phyloP scores from a whole-genome alignment of 2,113 vertebrate species.

The Mirounga angustirostris region DNA sequence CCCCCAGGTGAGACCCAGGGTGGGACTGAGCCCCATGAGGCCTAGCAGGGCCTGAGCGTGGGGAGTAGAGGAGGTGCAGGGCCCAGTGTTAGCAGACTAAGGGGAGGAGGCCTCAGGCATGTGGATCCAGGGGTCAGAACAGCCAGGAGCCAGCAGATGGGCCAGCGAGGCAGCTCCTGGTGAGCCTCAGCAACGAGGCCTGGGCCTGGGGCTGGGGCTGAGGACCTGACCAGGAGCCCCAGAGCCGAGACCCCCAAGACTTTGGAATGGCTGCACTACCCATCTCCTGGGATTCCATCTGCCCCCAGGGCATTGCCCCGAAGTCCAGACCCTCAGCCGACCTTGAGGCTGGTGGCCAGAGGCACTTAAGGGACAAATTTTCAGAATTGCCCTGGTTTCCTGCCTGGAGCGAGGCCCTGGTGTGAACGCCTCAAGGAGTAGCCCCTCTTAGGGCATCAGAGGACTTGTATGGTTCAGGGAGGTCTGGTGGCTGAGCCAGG shows the following conservation, averaged over 20 bases:
- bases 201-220: neutral
- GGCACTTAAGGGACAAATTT: neutral
- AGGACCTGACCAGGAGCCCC: neutral
- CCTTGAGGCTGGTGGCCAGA: neutral
- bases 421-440: too few relatives aligned
- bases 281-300: neutral
- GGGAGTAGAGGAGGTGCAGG: rapidly evolving
- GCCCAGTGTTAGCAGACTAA: neutral
- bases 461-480: neutral
- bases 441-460: rapidly evolving
- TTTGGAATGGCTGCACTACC: neutral
- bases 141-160: neutral
- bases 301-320: neutral
- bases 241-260: neutral
- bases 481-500: neutral
- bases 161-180: too few relatives aligned
- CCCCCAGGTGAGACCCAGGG: neutral
- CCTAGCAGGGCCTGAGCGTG: rapidly evolving
- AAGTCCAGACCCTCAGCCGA: neutral
- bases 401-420: neutral
- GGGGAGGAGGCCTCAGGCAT: neutral
- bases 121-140: neutral
- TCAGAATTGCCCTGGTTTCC: neutral
- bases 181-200: neutral
- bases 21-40: neutral